Percentiles rank a stretch among this genome's conserved stretches.
Evolutionary conservation across 2,113 vertebrate genomes (phyloP).

Genomic region (Colinus virginianus): DNA sequence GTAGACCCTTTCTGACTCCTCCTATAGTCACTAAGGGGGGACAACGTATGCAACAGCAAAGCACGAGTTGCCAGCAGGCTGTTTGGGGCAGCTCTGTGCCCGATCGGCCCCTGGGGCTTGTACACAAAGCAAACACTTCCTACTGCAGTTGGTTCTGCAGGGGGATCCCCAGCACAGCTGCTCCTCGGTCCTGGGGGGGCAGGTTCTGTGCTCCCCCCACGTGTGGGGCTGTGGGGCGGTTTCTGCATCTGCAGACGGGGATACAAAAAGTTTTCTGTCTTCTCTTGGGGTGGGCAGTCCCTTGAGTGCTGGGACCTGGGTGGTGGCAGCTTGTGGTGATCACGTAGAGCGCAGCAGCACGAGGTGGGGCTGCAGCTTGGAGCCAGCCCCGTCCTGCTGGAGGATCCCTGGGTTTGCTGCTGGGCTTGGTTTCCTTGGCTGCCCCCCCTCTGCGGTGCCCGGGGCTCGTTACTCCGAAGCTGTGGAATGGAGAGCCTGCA

Average conservation of each 20-base stretch:
- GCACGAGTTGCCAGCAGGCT: background rate
- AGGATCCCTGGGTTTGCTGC: background rate
- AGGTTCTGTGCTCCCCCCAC: background rate
- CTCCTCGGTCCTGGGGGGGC: background rate
- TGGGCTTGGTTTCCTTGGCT: background rate
- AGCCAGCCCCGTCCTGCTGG: background rate
- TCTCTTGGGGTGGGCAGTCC: background rate
- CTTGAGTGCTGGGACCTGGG: background rate
- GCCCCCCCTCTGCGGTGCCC: background rate
- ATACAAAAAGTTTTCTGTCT: accelerated
- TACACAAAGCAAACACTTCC: background rate
- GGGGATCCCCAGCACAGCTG: background rate
- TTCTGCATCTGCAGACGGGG: accelerated
- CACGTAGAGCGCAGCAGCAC: background rate
- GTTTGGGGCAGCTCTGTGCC: background rate
- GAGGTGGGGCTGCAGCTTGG: background rate
- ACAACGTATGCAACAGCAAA: constrained; percentile 43
- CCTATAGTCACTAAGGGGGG: constrained; percentile 40
- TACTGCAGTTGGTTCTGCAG: background rate
- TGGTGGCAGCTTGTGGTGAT: background rate
- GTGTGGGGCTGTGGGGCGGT: accelerated
- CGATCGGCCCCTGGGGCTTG: background rate
- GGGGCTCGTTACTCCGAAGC: background rate
- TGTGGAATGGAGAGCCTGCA: background rate
- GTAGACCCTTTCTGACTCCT: constrained; percentile 42